A percentile compares a stretch with the other conserved stretches of the same genome.
Evolutionary conservation across 1,140 invertebrate species (phyloP).

Genomic region (Cardiocondyla obscurior): DNA sequence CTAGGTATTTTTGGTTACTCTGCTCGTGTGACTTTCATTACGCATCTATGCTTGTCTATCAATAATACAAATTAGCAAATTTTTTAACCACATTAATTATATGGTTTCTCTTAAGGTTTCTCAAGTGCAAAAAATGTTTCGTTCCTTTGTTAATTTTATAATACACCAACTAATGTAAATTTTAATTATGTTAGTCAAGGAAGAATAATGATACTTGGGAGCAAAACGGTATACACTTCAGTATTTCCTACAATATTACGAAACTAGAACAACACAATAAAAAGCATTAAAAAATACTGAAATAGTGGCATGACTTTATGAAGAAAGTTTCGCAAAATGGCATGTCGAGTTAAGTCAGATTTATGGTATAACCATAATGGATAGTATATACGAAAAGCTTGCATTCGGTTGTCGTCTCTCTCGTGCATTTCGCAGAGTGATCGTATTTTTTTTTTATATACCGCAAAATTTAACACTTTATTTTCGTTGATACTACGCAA

Average conservation of each 20-base stretch:
- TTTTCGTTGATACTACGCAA: neutral
- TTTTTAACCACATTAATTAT: neutral
- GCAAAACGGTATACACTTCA: conserved; percentile 24
- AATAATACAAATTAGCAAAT: neutral
- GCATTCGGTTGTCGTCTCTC: conserved; percentile 17
- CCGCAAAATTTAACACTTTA: neutral
- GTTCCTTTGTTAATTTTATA: neutral
- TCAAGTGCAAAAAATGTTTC: neutral
- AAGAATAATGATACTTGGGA: conserved; percentile 15
- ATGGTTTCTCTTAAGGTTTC: neutral
- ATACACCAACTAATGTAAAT: neutral
- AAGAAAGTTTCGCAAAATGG: conserved; percentile 44
- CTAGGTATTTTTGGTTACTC: neutral
- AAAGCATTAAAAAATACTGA: conserved; percentile 53
- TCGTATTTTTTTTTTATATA: neutral
- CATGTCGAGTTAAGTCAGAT: conserved; percentile 50
- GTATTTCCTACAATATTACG: conserved; percentile 30
- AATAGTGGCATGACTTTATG: conserved; percentile 23
- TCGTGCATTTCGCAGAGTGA: neutral
- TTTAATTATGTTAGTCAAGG: conserved; percentile 17
- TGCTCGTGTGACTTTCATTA: neutral
- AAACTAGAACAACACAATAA: conserved; percentile 50
- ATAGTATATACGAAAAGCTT: conserved; percentile 38
- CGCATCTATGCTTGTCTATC: neutral
- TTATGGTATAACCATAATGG: conserved; percentile 67